These are phyloP conservation scores for Pristionchus japonicus DNA, from an alignment of 2,888 invertebrate genomes.

Conservation along the genomic window DNA sequence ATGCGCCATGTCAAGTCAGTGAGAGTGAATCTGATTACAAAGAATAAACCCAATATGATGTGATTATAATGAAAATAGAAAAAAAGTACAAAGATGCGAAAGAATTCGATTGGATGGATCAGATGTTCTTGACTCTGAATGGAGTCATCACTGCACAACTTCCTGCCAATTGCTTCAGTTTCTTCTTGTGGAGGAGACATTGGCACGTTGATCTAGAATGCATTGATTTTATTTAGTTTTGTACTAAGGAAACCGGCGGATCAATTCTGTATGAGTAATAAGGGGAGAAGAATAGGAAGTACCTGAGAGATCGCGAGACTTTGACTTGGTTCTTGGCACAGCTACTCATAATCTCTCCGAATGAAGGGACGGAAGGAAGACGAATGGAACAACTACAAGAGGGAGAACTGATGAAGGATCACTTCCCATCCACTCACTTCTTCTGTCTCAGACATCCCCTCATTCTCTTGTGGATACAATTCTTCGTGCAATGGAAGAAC, in stretches of 20 bases:
- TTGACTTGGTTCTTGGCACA: slow-evolving; percentile 19
- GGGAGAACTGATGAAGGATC: background rate
- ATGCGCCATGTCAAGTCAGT: too few relatives aligned
- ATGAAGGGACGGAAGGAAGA: slow-evolving; percentile 36
- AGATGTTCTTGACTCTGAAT: background rate
- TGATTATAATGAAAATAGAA: background rate
- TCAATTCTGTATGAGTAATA: background rate
- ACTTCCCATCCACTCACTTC: background rate
- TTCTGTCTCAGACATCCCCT: slow-evolving; percentile 26
- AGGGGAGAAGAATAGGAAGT: background rate
- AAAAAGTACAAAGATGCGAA: background rate
- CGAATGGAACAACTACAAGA: slow-evolving; percentile 28
- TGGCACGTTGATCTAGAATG: slow-evolving; percentile 25
- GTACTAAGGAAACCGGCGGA: background rate
- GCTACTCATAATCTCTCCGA: slow-evolving; percentile 7
- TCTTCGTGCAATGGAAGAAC: slow-evolving; percentile 43
- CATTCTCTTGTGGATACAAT: slow-evolving; percentile 44
- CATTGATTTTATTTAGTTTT: too few relatives aligned
- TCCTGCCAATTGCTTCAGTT: background rate
- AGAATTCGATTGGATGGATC: background rate
- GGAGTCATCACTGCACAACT: slow-evolving; percentile 20
- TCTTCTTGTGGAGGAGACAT: slow-evolving; percentile 45
- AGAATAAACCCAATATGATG: too few relatives aligned
- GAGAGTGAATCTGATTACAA: too few relatives aligned
- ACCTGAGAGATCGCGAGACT: slow-evolving; percentile 27